A percentile compares a stretch with the other conserved stretches of the same genome.
phyloP scores from a whole-genome alignment of 2,888 invertebrate species.

The Diarsia brunnea region DNA sequence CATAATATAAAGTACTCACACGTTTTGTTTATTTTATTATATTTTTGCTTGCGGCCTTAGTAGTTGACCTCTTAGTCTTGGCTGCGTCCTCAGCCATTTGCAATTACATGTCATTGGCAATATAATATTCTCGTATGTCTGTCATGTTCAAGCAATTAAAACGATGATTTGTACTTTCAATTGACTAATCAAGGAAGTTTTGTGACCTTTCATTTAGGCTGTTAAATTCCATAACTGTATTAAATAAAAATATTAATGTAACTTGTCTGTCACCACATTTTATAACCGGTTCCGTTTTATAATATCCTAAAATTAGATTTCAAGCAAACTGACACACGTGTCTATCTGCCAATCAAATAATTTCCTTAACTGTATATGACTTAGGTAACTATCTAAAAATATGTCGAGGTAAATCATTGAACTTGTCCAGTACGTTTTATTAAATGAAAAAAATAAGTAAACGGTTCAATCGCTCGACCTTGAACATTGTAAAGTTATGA shows the following conservation, averaged over 20 bases:
- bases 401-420: neutral
- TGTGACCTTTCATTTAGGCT: neutral
- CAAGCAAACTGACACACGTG: neutral
- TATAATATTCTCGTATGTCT: conserved; percentile 12
- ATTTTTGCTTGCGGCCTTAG: conserved; percentile 18
- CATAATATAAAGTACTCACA: neutral
- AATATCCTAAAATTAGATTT: neutral
- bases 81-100: conserved; percentile 27
- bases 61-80: conserved; percentile 50
- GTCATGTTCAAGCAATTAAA: conserved; percentile 19
- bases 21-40: conserved; percentile 16
- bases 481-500: conserved; percentile 22
- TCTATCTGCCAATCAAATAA: neutral
- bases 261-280: neutral
- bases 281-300: neutral
- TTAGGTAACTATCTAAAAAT: neutral
- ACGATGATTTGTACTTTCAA: conserved; percentile 16
- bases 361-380: neutral
- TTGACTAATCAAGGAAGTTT: neutral
- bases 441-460: neutral
- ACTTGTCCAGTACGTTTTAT: neutral
- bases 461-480: conserved; percentile 29
- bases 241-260: neutral
- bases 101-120: conserved; percentile 31
- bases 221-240: neutral